Percentiles rank a stretch among this genome's conserved stretches.
phyloP scores from a whole-genome alignment of 2,113 vertebrate genomes.

The Corvus hawaiiensis region DNA sequence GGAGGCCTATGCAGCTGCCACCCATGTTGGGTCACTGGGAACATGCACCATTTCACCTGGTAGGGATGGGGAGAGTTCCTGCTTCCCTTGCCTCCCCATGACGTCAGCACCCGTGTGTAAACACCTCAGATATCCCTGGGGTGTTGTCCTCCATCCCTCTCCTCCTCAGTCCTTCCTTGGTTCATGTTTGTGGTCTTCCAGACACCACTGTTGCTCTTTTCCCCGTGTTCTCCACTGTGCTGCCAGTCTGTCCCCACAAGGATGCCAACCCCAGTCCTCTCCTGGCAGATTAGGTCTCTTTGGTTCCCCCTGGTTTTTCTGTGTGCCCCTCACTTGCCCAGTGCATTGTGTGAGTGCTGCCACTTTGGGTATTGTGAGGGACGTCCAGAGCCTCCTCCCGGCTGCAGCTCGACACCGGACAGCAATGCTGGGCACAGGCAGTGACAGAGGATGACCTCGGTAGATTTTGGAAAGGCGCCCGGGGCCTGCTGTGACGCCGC shows the following conservation, averaged over 20 bases:
- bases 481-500: fast-evolving
- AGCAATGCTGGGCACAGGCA: background rate
- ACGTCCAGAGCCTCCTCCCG: fast-evolving
- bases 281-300: background rate
- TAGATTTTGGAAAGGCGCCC: background rate
- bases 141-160: background rate
- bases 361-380: background rate
- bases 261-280: background rate
- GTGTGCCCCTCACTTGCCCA: background rate
- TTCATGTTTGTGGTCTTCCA: background rate
- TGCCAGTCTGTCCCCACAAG: background rate
- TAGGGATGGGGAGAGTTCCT: background rate
- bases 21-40: background rate
- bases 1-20: fast-evolving
- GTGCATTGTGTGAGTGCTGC: fast-evolving
- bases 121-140: background rate
- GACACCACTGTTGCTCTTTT: background rate
- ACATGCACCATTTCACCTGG: background rate
- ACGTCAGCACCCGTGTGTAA: background rate
- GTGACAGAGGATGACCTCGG: background rate
- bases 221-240: fast-evolving
- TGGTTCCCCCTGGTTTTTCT: fast-evolving
- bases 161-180: background rate
- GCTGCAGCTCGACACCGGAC: fast-evolving
- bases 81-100: background rate